Evolutionary conservation across 2,888 invertebrate species (phyloP), one percentile per base, ranked within the genome.

Genomic region (Dryococelus australis): DNA sequence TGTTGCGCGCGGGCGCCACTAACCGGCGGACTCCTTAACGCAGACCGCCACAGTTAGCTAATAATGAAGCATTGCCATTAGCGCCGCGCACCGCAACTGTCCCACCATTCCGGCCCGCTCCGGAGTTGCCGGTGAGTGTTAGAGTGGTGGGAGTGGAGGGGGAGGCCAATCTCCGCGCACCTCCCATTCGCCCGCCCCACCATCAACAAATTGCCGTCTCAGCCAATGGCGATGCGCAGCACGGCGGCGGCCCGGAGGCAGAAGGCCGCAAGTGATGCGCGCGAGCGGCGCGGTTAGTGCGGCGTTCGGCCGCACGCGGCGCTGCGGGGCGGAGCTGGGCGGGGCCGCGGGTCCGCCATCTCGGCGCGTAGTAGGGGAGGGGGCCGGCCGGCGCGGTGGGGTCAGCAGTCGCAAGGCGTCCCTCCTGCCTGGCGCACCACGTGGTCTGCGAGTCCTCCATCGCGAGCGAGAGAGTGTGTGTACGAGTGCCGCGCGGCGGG

Each of bases 381-480:
- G n/a, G 47, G 51, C 20, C 84, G 26, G 20, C 65, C 65, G 65
- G 65, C 20, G 20, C 65, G 13, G 10, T 13, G 65, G n/a, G n/a
- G n/a, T 5, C 65, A 6, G 65, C 65, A 65, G 65, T 65, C 65
- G 65, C 20, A 65, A 65, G 65, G 65, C 65, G 65, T 65, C 65
- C 65, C 5, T 24, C 65, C 8, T 8, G 65, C 65, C 20, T 5
- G n/a, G 13, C 47, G 26, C 85, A 65, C 65, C 65, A 65, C 80
- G 87, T 86, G 79, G 83, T 35, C 43, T 43, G 85, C 16, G 28
- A 28, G 78, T 84, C 35, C 81, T n/a, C n/a, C n/a, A n/a, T n/a
- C n/a, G 28, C 27, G 47, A 26, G 86, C 27, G n/a, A 27, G 27
- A 16, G 84, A 43, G 81, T n/a, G 86, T 81, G 5, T 86, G 53